These are phyloP conservation scores for Norana najaformis DNA, from an alignment of 2,888 invertebrate genomes.

Conservation along the genomic window DNA sequence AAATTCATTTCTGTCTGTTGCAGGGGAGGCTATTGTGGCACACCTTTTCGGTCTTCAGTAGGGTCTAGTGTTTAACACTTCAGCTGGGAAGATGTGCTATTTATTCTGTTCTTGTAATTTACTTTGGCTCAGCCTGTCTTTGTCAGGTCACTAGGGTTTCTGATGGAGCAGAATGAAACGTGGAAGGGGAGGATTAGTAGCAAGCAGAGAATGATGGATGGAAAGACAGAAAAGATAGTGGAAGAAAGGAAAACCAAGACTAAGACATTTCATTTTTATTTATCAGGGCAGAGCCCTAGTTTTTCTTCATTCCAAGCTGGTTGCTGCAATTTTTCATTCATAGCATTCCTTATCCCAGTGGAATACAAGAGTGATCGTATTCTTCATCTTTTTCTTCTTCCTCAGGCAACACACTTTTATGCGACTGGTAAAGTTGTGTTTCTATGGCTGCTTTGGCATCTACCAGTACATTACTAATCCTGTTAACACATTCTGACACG, in stretches of 20 bases:
- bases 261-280: no score
- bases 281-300: not conserved
- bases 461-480: not conserved
- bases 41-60: not conserved
- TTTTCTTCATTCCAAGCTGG: not conserved
- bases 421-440: not conserved
- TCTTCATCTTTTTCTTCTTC: not conserved
- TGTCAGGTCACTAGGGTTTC: constrained; percentile 4
- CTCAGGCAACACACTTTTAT: not conserved
- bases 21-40: not conserved
- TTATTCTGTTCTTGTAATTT: not conserved
- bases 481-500: not conserved
- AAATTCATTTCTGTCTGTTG: not conserved
- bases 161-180: not conserved
- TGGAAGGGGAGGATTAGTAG: not conserved
- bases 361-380: not conserved
- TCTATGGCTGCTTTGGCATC: not conserved
- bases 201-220: not conserved
- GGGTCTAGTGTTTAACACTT: not conserved
- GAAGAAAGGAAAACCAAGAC: no score
- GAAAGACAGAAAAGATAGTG: not conserved
- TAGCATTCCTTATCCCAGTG: not conserved
- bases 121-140: not conserved
- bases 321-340: constrained; percentile 6
- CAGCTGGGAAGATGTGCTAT: not conserved